Conservation (phyloP, 2,797 vertebrate species). For the Steatocranus sp. region DNA sequence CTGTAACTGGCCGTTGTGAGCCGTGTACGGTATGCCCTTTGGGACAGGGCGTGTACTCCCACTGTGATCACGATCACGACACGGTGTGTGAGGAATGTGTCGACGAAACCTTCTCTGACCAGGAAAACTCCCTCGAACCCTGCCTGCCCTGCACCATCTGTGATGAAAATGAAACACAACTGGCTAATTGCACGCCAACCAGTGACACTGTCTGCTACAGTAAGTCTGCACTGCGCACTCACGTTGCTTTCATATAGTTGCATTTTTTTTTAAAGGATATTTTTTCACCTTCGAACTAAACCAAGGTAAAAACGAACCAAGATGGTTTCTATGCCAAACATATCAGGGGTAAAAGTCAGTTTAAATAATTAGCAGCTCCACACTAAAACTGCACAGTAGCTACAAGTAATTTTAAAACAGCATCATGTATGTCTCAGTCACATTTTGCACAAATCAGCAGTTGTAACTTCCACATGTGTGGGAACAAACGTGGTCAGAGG, state of each 20-base stretch:
- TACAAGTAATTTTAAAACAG: background rate
- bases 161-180: slow-evolving; percentile 77
- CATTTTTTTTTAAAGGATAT: too few species aligned
- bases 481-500: slow-evolving; percentile 39
- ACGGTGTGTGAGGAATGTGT: slow-evolving; percentile 88
- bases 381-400: background rate
- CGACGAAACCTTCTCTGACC: slow-evolving; percentile 86
- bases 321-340: background rate
- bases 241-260: background rate
- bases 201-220: slow-evolving; percentile 83
- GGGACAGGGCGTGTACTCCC: slow-evolving; percentile 81
- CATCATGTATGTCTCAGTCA: slow-evolving; percentile 4
- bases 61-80: slow-evolving; percentile 81
- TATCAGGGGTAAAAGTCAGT: background rate
- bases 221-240: slow-evolving; percentile 45
- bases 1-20: slow-evolving; percentile 59
- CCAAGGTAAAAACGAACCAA: background rate
- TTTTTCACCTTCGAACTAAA: background rate
- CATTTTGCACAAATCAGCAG: slow-evolving; percentile 23
- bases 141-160: slow-evolving; percentile 95
- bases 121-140: slow-evolving; percentile 89
- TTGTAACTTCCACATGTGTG: slow-evolving; percentile 39
- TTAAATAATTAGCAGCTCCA: background rate
- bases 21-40: slow-evolving; percentile 80
- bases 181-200: slow-evolving; percentile 73